These are phyloP conservation scores for Dryobates pubescens DNA, from an alignment of 2,797 vertebrate genomes.

Conservation along the genomic window DNA sequence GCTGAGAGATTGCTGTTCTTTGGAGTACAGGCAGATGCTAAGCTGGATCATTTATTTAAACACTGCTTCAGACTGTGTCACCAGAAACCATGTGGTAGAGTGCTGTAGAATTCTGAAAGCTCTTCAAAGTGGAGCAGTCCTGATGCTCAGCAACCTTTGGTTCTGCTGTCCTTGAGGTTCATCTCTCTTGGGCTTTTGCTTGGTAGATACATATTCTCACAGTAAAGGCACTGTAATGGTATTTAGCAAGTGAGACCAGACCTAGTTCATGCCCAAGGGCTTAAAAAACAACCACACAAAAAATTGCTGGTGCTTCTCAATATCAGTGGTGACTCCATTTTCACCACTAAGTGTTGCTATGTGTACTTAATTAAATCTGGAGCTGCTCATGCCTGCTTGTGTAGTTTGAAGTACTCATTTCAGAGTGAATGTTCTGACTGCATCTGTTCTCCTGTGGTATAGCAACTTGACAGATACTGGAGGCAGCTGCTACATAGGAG, in stretches of 20 bases:
- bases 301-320: rapidly evolving
- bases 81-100: neutral
- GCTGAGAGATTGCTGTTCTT: neutral
- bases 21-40: neutral
- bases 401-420: neutral
- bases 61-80: neutral
- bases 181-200: neutral
- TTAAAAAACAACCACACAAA: neutral
- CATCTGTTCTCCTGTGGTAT: neutral
- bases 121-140: neutral
- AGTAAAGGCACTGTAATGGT: neutral
- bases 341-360: neutral
- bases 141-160: neutral
- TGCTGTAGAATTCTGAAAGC: neutral
- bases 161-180: neutral
- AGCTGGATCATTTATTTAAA: neutral
- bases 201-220: neutral
- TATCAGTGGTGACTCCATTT: neutral
- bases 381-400: neutral
- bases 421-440: neutral
- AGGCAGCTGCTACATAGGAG: neutral
- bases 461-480: neutral
- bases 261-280: rapidly evolving
- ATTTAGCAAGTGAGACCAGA: neutral
- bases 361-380: neutral